These are phyloP conservation scores for Aporophyla nigra DNA, from an alignment of 2,888 invertebrate genomes.

Conservation along the genomic window DNA sequence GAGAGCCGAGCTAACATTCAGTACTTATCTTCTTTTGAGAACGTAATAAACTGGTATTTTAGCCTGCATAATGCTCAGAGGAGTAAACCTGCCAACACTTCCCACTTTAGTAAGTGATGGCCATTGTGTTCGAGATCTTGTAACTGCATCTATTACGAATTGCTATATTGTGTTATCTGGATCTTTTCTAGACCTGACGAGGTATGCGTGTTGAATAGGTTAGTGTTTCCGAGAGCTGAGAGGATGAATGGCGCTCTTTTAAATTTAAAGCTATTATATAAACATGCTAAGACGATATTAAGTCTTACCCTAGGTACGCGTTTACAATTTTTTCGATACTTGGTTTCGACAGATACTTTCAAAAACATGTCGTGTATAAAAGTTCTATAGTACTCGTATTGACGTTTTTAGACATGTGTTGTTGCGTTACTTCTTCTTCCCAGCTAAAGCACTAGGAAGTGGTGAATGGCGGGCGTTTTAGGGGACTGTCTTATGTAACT, in stretches of 20 bases:
- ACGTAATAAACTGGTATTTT: background rate
- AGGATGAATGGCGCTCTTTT: slow-evolving; percentile 8
- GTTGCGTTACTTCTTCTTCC: too few relatives aligned
- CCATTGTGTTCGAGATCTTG: slow-evolving; percentile 31
- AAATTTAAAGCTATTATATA: background rate
- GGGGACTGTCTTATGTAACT: too few relatives aligned
- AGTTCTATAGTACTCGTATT: background rate
- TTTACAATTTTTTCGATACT: too few relatives aligned
- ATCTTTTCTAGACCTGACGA: slow-evolving; percentile 16
- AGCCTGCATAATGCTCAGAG: background rate
- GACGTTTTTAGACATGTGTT: background rate
- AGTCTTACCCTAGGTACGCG: too few relatives aligned
- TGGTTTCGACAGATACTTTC: too few relatives aligned
- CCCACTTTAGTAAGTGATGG: slow-evolving; percentile 1
- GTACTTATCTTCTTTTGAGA: background rate
- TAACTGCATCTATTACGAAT: slow-evolving; percentile 27
- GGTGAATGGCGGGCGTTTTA: too few relatives aligned
- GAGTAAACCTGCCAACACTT: slow-evolving; percentile 18
- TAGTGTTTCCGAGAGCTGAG: slow-evolving; percentile 29
- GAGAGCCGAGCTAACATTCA: background rate
- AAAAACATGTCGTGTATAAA: too few relatives aligned
- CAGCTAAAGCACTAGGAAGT: too few relatives aligned
- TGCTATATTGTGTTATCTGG: slow-evolving; percentile 24
- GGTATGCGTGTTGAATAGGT: slow-evolving; percentile 22
- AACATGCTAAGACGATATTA: background rate